These are phyloP conservation scores for Takifugu ocellatus DNA, from an alignment of 2,797 vertebrate species.

Conservation along the genomic window DNA sequence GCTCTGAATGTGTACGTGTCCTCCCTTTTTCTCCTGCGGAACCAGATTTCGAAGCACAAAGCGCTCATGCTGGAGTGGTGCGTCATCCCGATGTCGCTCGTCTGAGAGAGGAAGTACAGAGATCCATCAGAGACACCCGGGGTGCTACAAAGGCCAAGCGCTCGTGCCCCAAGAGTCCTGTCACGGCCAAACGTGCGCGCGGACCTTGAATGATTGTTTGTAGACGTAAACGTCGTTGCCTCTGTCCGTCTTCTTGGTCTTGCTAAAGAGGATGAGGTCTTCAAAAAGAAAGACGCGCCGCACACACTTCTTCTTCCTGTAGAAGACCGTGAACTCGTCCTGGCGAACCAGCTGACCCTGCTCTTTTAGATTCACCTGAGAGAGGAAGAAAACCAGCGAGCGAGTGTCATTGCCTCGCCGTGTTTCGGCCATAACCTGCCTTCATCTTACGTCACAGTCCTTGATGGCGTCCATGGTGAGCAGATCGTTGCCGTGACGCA, in stretches of 20 bases:
- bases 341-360: slow-evolving; percentile 80
- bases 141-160: not conserved
- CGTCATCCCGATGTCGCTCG: slow-evolving; percentile 81
- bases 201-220: slow-evolving; percentile 83
- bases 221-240: slow-evolving; percentile 81
- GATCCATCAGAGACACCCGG: not conserved
- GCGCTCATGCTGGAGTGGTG: slow-evolving; percentile 72
- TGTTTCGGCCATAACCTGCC: not conserved
- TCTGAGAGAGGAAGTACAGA: slow-evolving; percentile 55
- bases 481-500: slow-evolving; percentile 82
- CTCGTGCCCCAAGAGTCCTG: not conserved
- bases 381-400: not conserved
- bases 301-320: slow-evolving; percentile 77
- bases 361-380: slow-evolving; percentile 79
- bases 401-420: not conserved
- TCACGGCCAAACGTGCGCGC: not conserved
- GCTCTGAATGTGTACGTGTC: slow-evolving; percentile 80
- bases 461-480: slow-evolving; percentile 83
- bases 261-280: slow-evolving; percentile 81
- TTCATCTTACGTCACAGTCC: slow-evolving; percentile 76
- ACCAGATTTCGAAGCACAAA: slow-evolving; percentile 84
- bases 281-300: slow-evolving; percentile 80
- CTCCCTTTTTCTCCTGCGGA: slow-evolving; percentile 77
- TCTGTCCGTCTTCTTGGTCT: slow-evolving; percentile 74
- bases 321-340: slow-evolving; percentile 77